These are phyloP conservation scores for Acyrthosiphon pisum DNA, from an alignment of 1,140 invertebrate genomes.

Conservation along the genomic window DNA sequence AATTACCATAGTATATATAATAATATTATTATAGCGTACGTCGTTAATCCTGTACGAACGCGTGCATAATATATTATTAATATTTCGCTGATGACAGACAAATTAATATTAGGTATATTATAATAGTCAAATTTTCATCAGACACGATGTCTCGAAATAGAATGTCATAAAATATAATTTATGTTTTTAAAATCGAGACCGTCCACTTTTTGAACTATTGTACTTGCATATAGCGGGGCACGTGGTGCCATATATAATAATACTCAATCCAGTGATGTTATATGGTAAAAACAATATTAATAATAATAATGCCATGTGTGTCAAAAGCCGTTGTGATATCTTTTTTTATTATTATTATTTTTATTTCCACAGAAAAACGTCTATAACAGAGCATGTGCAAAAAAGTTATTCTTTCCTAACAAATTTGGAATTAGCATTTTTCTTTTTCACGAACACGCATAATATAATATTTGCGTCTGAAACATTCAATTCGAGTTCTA, in stretches of 20 bases:
- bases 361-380: background rate
- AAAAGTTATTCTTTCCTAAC: background rate
- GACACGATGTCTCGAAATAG: constrained; percentile 1
- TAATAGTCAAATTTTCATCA: constrained; percentile 5
- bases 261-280: background rate
- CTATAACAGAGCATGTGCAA: background rate
- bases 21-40: background rate
- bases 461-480: background rate
- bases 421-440: background rate
- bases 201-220: background rate
- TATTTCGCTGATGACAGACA: background rate
- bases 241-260: background rate
- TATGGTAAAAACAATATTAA: background rate
- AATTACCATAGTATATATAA: background rate
- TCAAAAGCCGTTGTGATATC: background rate
- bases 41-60: background rate
- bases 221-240: background rate
- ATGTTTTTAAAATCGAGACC: background rate
- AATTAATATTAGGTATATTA: background rate
- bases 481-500: background rate
- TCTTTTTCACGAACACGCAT: background rate
- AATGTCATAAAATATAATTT: constrained; percentile 20
- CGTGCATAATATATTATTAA: background rate
- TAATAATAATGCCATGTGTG: background rate
- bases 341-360: background rate